Conservation (phyloP, 2,797 vertebrate species). For the Parotocinclus haroldoi region DNA sequence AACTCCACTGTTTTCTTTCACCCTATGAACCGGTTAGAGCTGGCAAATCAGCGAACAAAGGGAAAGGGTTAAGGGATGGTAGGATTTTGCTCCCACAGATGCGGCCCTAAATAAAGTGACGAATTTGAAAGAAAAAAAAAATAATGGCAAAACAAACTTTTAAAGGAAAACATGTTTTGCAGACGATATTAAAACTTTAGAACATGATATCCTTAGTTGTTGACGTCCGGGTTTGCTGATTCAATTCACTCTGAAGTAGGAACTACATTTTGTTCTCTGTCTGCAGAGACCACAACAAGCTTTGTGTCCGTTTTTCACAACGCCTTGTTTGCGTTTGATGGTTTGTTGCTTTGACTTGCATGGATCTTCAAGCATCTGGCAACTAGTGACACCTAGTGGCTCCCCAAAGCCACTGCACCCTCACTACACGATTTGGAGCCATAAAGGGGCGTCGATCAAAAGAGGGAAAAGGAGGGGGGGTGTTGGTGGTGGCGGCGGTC, state of each 20-base stretch:
- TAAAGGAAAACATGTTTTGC: neutral
- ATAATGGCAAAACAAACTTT: no score
- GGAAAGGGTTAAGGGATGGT: no score
- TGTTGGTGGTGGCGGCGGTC: neutral
- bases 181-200: neutral
- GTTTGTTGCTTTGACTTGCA: neutral
- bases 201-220: neutral
- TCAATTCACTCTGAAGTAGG: no score
- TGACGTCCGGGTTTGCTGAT: no score
- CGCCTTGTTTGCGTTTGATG: neutral
- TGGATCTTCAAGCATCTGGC: neutral
- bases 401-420: neutral
- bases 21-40: neutral
- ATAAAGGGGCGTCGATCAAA: no score
- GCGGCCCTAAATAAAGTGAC: no score
- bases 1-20: slow-evolving; percentile 5
- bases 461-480: neutral
- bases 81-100: neutral
- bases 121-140: neutral
- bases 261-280: no score
- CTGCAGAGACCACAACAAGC: no score
- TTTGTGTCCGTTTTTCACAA: neutral
- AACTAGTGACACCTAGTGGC: no score
- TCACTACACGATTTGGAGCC: no score
- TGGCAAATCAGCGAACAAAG: no score